Base-by-base conservation (phyloP, 2,113 vertebrate genomes). In the Scytalopus superciliaris region DNA sequence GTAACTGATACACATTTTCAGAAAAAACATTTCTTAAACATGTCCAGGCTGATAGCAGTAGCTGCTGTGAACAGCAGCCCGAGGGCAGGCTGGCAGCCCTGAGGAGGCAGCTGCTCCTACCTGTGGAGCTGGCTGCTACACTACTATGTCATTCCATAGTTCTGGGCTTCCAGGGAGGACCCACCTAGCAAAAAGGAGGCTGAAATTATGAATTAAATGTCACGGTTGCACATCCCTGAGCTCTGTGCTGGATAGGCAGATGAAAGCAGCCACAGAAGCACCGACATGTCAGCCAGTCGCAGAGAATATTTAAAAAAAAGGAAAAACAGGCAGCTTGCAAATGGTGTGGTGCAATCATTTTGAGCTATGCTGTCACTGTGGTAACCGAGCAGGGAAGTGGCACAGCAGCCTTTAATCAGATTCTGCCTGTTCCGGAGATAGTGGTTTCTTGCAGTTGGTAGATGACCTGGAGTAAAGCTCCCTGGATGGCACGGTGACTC, bases 41-140 rank as follows among this genome's bases (percentile, higher is more conserved):
- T 0, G 0, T 3, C 2, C 14, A 44, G n/a, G 45, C 37, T 60
- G 77, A 33, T 49, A 66, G 52, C 16, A 24, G 50, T 3, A 47
- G 68, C 1, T 78, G 47, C 24, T 81, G 60, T 19, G 39, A 67
- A 31, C 0, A 3, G n/a, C 44, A 79, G 68, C 67, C 79, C 2
- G 1, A 53, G 45, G 67, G 53, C 45, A 44, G 50, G 44, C 39
- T 77, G 80, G 40, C 50, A 78, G 68, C 47, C 49, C 30, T 0
- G 2, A 50, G 39, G 50, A 72, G 62, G 60, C 64, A 64, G 70
- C 55, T 66, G 37, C 31, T 78, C 7, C 56, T 44, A 69, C 31
- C 35, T 10, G 1, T 15, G 1, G 37, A 67, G 56, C 73, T 74
- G 31, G 25, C n/a, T 57, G n/a, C 62, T 44, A 39, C 12, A 5